These are phyloP conservation scores for Myotis vivesi DNA, from an alignment of 2,797 vertebrate species.

Conservation along the genomic window DNA sequence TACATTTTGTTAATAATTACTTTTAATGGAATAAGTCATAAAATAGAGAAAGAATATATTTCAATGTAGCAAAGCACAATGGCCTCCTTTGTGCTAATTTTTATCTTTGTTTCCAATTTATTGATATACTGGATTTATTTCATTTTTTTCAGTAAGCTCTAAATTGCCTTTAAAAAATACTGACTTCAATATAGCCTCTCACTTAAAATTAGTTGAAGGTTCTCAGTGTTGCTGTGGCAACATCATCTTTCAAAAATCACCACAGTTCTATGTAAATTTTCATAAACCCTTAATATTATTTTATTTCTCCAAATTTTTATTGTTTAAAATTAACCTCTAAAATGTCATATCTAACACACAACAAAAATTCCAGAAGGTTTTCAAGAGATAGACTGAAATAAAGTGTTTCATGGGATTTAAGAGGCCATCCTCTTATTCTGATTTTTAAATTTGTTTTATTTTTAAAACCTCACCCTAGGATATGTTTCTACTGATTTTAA, in stretches of 20 bases:
- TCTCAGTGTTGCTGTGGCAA: conserved; percentile 25
- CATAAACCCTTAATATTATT: conserved; percentile 17
- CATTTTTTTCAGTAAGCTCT: conserved; percentile 38
- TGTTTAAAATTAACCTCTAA: neutral
- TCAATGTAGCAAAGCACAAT: neutral
- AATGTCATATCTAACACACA: neutral
- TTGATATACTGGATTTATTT: neutral
- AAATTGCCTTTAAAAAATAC: conserved; percentile 37
- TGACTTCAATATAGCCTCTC: conserved; percentile 18
- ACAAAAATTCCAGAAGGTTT: neutral
- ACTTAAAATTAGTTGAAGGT: conserved; percentile 51
- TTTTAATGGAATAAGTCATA: conserved; percentile 36
- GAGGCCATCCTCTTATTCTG: neutral
- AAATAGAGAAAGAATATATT: conserved; percentile 38
- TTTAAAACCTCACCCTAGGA: neutral
- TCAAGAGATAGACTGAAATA: conserved; percentile 7
- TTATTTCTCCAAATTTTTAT: conserved; percentile 17
- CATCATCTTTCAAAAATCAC: conserved; percentile 1
- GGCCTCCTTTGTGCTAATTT: conserved; percentile 4
- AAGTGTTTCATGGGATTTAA: neutral
- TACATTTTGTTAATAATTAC: conserved; percentile 42
- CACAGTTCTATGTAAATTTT: neutral
- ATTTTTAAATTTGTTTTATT: neutral
- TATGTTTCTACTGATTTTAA: neutral
- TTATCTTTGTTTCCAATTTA: conserved; percentile 28